These are phyloP conservation scores for Trogon melanurus DNA, from an alignment of 2,113 vertebrate species.

Conservation along the genomic window DNA sequence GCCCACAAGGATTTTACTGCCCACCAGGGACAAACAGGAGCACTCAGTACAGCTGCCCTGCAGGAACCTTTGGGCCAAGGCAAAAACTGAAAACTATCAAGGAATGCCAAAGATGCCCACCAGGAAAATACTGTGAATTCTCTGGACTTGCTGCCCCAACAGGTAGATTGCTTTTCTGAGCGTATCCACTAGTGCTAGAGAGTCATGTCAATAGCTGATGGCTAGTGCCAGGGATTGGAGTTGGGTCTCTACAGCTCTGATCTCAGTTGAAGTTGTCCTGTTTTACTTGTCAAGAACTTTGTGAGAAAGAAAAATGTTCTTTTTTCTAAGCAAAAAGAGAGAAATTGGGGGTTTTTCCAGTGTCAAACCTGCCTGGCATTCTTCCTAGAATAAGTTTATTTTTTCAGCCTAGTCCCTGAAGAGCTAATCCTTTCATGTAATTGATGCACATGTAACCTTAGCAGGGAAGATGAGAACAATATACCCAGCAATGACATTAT, in stretches of 20 bases:
- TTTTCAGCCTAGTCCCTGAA: not conserved
- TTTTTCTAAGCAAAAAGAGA: not conserved
- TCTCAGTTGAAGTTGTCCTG: not conserved
- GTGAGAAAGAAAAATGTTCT: not conserved
- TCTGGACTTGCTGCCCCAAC: conserved; percentile 81
- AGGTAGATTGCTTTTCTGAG: conserved; percentile 71
- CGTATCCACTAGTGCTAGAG: fast-evolving
- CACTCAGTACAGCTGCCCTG: conserved; percentile 84
- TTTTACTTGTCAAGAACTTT: not conserved
- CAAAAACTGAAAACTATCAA: conserved; percentile 50
- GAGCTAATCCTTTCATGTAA: not conserved
- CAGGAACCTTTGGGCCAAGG: conserved; percentile 82
- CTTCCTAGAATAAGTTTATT: not conserved
- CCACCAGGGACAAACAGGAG: conserved; percentile 80
- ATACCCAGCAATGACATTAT: not conserved
- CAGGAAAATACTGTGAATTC: conserved; percentile 85
- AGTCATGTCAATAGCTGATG: fast-evolving
- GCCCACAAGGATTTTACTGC: conserved; percentile 88
- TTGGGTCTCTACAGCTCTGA: not conserved
- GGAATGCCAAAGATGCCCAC: conserved; percentile 81
- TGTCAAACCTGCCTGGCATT: not conserved
- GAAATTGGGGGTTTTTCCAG: not conserved
- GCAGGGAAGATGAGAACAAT: not conserved
- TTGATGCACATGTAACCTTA: not conserved
- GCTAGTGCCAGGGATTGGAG: not conserved